These are phyloP conservation scores for Diaphora mendica DNA, from an alignment of 2,888 invertebrate species.

Conservation along the genomic window DNA sequence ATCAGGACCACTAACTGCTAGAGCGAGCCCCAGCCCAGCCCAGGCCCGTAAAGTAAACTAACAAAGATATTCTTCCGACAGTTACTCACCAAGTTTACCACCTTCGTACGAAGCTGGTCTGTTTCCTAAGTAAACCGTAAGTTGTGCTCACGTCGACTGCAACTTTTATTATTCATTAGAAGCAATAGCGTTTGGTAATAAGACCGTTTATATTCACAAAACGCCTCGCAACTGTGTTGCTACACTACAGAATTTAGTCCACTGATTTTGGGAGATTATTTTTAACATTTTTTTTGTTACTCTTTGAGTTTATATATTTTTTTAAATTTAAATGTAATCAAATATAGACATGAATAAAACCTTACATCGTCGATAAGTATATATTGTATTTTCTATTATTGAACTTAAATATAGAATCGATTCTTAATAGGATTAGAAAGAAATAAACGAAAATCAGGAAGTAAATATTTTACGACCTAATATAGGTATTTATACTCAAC, in stretches of 20 bases:
- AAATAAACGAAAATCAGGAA: neutral
- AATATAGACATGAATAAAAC: neutral
- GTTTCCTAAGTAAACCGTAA: constrained; percentile 11
- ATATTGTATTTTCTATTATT: neutral
- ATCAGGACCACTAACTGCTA: neutral
- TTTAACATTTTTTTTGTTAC: neutral
- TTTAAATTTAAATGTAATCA: neutral
- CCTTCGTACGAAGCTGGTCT: neutral
- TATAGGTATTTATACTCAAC: neutral
- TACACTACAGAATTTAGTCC: neutral
- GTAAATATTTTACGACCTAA: neutral
- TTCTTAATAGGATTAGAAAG: neutral
- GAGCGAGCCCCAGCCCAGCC: no score
- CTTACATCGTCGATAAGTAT: neutral
- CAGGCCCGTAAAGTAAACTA: neutral
- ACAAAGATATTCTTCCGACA: neutral
- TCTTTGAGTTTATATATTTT: neutral
- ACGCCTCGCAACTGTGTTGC: constrained; percentile 35
- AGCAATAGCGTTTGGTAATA: constrained; percentile 49
- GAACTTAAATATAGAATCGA: neutral
- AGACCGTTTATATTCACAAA: constrained; percentile 51
- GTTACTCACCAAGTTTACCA: neutral
- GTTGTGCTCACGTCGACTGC: constrained; percentile 39
- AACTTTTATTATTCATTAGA: constrained; percentile 54
- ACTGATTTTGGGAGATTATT: constrained; percentile 3